Base-by-base conservation (phyloP, 2,797 vertebrate genomes). In the Lepus oiostolus region DNA sequence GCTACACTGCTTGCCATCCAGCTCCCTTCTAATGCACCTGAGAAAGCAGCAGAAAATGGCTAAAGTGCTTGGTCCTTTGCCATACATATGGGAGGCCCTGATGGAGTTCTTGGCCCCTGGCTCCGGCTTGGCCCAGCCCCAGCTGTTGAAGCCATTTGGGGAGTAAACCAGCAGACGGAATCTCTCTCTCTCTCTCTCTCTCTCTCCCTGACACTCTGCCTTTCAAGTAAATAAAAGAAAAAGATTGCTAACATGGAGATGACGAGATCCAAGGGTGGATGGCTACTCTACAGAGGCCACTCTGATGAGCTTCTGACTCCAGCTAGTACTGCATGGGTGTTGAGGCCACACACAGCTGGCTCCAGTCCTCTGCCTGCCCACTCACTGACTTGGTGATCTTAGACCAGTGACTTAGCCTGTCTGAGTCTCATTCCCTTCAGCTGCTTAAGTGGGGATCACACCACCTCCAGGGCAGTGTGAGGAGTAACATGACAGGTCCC, bases 241-340 rank as follows among this genome's bases (percentile, higher is more conserved):
- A 47, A 47, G 42, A 58, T 16, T 35, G 24, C 11, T 58, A 47
- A 50, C 3, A 35, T 30, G 6, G 71, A 80, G 58, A 71, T 24
- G 22, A 47, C 30, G 85, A 38, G 9, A 21, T 72, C 47, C 47
- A 65, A 77, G 42, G 28, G 3, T 3, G 4, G 26, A 22, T 89
- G 38, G 24, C 6, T 13, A 3, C 67, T 5, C 24, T 30, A 16
- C 12, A 0, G 0, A 38, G 4, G 76, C 10, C 76, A 60, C 58
- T 52, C 9, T 17, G n/a, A n/a, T 13, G n/a, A 8, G 54, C 13
- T 68, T 32, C 63, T 72, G 68, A 47, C n/a, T 50, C 1, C 1
- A 8, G 63, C 50, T 1, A 9, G n/a, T 63, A 32, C 0, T 0
- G 7, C 38, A 0, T 6, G 26, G 58, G 60, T n/a, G 4, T 26